These are phyloP conservation scores for Chionis minor DNA, from an alignment of 2,113 vertebrate genomes.

Conservation along the genomic window DNA sequence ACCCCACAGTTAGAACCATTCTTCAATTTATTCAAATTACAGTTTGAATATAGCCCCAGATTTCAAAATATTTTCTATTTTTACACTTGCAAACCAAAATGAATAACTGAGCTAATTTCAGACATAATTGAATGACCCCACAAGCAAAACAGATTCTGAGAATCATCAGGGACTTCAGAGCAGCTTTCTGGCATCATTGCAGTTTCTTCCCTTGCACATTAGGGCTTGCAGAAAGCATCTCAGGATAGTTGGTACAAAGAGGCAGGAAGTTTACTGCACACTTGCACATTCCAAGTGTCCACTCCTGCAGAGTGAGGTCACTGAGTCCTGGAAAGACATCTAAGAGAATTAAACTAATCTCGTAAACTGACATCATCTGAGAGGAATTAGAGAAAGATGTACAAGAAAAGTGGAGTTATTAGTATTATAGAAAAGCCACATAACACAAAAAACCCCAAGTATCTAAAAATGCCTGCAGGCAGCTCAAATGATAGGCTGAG, in stretches of 20 bases:
- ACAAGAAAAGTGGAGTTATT: background rate
- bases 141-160: background rate
- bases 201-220: background rate
- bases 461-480: background rate
- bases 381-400: background rate
- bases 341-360: constrained; percentile 30
- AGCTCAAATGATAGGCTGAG: background rate
- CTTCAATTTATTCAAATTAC: background rate
- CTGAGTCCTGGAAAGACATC: constrained; percentile 49
- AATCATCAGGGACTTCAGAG: background rate
- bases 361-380: constrained; percentile 13
- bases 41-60: background rate
- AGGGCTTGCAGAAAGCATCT: background rate
- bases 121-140: background rate
- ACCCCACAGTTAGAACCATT: background rate
- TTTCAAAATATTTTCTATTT: constrained; percentile 27
- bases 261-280: constrained; percentile 26
- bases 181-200: background rate
- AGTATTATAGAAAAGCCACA: background rate
- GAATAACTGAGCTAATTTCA: constrained; percentile 14
- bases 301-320: constrained; percentile 43
- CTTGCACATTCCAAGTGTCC: constrained; percentile 16
- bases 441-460: background rate
- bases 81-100: background rate
- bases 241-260: background rate